Conservation (phyloP, 2,797 vertebrate species). For the Philypnodon macrostomus region DNA sequence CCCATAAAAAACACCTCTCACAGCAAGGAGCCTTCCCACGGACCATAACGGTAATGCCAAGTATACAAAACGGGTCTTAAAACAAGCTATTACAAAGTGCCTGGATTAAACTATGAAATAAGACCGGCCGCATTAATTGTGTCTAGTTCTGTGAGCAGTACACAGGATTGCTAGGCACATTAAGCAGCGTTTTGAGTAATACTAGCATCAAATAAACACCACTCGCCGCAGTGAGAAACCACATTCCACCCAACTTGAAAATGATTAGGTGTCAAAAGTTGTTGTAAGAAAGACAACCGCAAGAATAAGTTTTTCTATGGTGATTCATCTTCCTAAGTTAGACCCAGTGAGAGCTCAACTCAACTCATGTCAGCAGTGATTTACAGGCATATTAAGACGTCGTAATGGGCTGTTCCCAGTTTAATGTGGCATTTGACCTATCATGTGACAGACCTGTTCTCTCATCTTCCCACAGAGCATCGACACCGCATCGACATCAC, state of each 20-base stretch:
- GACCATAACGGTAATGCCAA: slow-evolving; percentile 24
- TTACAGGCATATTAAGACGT: slow-evolving; percentile 56
- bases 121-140: too few species aligned
- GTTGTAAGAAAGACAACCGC: background rate
- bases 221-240: background rate
- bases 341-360: background rate
- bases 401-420: slow-evolving; percentile 44
- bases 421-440: slow-evolving; percentile 64
- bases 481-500: slow-evolving; percentile 46
- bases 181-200: background rate
- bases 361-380: slow-evolving; percentile 42
- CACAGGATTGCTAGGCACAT: too few species aligned
- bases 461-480: slow-evolving; percentile 48
- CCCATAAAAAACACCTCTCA: slow-evolving; percentile 47
- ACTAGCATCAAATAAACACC: background rate
- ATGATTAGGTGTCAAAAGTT: background rate
- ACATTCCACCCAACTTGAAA: background rate
- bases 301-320: slow-evolving; percentile 4
- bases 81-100: too few species aligned
- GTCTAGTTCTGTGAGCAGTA: too few species aligned
- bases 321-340: slow-evolving; percentile 5
- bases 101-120: background rate
- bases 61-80: too few species aligned
- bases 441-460: slow-evolving; percentile 53
- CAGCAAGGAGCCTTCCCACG: slow-evolving; percentile 14